Base-by-base conservation (phyloP, 2,113 vertebrate genomes). In the Amblyopsis rosae region DNA sequence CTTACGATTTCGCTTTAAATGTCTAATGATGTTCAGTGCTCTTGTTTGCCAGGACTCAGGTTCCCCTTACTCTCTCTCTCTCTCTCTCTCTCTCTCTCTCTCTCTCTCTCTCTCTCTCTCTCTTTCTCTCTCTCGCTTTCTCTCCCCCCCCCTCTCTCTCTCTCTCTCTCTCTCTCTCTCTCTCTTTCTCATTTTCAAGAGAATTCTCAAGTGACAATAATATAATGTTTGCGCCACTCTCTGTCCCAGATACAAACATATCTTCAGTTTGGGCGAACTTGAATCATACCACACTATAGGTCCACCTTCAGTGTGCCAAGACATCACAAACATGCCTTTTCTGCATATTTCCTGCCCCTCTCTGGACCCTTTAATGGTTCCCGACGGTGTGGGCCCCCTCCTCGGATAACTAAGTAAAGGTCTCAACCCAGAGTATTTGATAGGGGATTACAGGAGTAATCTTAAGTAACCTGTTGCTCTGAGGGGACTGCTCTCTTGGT, bases 381-480 rank as follows among this genome's bases (percentile, higher is more conserved):
- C 73, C 62, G 61, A 12, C 6, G 16, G 64, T 19, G 33, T 9
- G 70, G 19, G 16, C 26, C 53, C 76, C 47, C 33, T 81, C n/a
- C 55, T 69, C 53, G 35, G 12, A 55, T 69, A 66, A 74, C 49
- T 61, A 57, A 33, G 59, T 73, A 66, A 61, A 75, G 54, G 26
- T 62, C 59, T 9, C 56, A 63, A 67, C 48, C 53, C 55, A 75
- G 59, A 75, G 49, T 67, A 48, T 16, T 57, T 72, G 57, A 70
- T 62, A 60, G 35, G 45, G 76, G 80, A 87, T 87, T 85, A 80
- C 70, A 86, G 63, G 59, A 69, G 62, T 83, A 82, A 84, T 89
- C 76, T 81, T 69, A 16, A 41, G 10, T 63, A 72, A 75, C 71
- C 62, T 45, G 67, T 73, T 87, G 49, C 75, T 70, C 47, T 68